A percentile compares a stretch with the other conserved stretches of the same genome.
phyloP scores from a whole-genome alignment of 2,797 vertebrate genomes.

The Capromys pilorides region DNA sequence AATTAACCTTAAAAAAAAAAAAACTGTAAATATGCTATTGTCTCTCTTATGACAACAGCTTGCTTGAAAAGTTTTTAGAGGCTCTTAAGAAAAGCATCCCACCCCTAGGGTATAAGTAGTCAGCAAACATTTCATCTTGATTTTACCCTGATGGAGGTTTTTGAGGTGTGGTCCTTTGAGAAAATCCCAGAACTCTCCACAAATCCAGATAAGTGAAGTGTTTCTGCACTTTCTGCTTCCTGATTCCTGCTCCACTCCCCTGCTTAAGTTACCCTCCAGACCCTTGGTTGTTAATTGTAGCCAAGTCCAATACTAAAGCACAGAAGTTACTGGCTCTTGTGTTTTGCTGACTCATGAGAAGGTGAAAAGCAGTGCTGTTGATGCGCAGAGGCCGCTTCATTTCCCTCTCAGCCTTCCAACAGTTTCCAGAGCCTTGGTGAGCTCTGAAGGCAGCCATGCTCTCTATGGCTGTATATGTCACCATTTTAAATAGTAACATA shows the following conservation, averaged over 20 bases:
- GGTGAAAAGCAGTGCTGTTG: not conserved
- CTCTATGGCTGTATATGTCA: rapidly evolving
- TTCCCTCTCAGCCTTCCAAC: not conserved
- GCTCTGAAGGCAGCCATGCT: not conserved
- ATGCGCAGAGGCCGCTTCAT: not conserved
- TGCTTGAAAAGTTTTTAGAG: slow-evolving; percentile 67
- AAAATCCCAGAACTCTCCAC: slow-evolving; percentile 52
- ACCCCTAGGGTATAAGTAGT: slow-evolving; percentile 65
- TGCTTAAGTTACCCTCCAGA: slow-evolving; percentile 34
- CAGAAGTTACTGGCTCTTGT: not conserved
- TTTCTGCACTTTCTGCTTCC: not conserved
- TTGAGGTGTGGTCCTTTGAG: slow-evolving; percentile 60
- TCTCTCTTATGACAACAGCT: slow-evolving; percentile 37
- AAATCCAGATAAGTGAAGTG: slow-evolving; percentile 52
- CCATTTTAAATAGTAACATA: not conserved
- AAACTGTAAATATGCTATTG: slow-evolving; percentile 37
- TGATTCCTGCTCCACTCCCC: not conserved
- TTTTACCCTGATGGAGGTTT: slow-evolving; percentile 68
- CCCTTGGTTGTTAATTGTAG: not conserved
- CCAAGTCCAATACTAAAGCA: not conserved
- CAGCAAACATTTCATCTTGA: slow-evolving; percentile 39
- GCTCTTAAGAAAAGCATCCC: slow-evolving; percentile 51
- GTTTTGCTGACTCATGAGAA: not conserved
- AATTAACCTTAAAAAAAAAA: not conserved
- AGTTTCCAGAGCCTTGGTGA: not conserved